Conservation (phyloP, 2,797 vertebrate genomes). For the Serranus cabrilla region DNA sequence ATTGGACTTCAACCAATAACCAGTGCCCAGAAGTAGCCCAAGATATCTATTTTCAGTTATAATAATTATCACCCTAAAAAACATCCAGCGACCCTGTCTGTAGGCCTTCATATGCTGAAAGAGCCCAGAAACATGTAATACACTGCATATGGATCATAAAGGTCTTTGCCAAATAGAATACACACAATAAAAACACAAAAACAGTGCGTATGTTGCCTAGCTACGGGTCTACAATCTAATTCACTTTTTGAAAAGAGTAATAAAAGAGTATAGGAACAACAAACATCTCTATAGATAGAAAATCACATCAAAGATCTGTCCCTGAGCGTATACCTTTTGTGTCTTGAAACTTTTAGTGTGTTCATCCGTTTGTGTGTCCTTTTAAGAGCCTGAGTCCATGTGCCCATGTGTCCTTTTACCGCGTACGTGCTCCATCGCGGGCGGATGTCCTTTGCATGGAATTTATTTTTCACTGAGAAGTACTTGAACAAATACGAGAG, state of each 20-base stretch:
- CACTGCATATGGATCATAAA: background rate
- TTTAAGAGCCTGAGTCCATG: conserved; percentile 45
- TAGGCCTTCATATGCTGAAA: background rate
- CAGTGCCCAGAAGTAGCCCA: too few relatives aligned
- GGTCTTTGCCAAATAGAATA: background rate
- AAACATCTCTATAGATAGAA: background rate
- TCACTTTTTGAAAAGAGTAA: background rate
- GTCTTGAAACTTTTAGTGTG: background rate
- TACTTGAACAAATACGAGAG: conserved; percentile 82
- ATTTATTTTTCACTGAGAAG: conserved; percentile 83
- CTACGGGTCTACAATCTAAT: background rate
- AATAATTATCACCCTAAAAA: background rate
- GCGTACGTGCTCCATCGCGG: conserved; percentile 45
- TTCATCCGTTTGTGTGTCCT: conserved; percentile 33
- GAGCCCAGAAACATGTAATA: background rate
- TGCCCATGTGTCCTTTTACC: conserved; percentile 60
- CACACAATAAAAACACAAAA: background rate
- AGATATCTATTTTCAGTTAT: too few relatives aligned
- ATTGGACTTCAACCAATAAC: too few relatives aligned
- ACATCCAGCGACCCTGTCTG: background rate
- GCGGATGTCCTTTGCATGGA: conserved; percentile 76
- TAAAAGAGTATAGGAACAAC: background rate
- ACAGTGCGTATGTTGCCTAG: conserved; percentile 12
- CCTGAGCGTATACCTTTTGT: conserved; percentile 7
- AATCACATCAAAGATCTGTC: conserved; percentile 1